phyloP scores from a whole-genome alignment of 2,888 invertebrate species.

The Rhimphoctona megacephalus region DNA sequence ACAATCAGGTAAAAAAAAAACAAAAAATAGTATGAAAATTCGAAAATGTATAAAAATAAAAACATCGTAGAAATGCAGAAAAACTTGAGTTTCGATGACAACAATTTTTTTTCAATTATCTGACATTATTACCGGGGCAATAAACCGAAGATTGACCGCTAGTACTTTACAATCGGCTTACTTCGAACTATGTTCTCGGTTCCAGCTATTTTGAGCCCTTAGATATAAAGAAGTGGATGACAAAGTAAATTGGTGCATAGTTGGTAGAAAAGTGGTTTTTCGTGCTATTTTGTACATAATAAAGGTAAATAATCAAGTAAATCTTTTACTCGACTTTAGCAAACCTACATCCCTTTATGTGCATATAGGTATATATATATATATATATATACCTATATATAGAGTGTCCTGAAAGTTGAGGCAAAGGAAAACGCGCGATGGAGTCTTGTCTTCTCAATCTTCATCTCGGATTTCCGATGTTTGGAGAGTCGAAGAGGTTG shows the following conservation, averaged over 20 bases:
- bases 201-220: not conserved
- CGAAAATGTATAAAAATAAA: not conserved
- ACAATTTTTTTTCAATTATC: not conserved
- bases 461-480: constrained; percentile 73
- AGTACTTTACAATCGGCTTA: not conserved
- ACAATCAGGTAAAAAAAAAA: no score
- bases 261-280: not conserved
- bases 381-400: not conserved
- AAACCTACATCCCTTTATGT: not conserved
- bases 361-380: not conserved
- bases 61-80: not conserved
- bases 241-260: not conserved
- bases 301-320: constrained; percentile 10
- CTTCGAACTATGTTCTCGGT: not conserved
- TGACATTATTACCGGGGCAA: not conserved
- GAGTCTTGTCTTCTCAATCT: constrained; percentile 56
- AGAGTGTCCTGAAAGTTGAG: constrained; percentile 70
- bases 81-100: not conserved
- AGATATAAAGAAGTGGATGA: not conserved
- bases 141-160: not conserved
- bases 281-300: not conserved
- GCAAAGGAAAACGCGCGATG: constrained; percentile 5
- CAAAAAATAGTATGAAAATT: no score
- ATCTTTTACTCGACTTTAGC: not conserved
- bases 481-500: constrained; percentile 73